A percentile compares a stretch with the other conserved stretches of the same genome.
Evolutionary conservation across 2,113 vertebrate species (phyloP).

Genomic region (Corythoichthys intestinalis): DNA sequence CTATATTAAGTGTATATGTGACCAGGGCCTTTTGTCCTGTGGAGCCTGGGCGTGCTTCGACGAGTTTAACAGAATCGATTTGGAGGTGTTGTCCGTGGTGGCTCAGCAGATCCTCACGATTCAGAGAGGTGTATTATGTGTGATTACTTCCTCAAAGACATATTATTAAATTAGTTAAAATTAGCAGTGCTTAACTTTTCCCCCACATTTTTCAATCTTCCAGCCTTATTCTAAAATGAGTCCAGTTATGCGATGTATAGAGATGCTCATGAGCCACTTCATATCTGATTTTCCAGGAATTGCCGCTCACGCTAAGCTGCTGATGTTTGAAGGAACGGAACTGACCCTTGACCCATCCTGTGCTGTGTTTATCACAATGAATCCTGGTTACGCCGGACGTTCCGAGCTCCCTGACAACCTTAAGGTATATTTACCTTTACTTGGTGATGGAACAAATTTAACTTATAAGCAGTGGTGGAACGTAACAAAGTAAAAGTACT

Average conservation of each 20-base stretch:
- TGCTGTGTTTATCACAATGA: constrained; percentile 92
- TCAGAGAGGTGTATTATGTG: constrained; percentile 80
- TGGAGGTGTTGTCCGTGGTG: constrained; percentile 91
- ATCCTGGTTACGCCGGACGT: constrained; percentile 88
- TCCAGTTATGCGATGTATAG: neutral
- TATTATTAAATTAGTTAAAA: neutral
- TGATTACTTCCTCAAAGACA: neutral
- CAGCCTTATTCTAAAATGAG: neutral
- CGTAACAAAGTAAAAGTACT: no score
- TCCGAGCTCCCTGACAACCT: constrained; percentile 90
- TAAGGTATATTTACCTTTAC: constrained; percentile 67
- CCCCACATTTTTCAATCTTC: neutral
- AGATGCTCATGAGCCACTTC: neutral
- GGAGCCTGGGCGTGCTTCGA: constrained; percentile 94
- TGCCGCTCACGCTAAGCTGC: constrained; percentile 68
- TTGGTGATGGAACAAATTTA: neutral
- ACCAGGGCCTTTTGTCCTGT: constrained; percentile 82
- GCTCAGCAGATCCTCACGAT: constrained; percentile 94
- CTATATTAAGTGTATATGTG: constrained; percentile 10
- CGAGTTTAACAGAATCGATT: constrained; percentile 92
- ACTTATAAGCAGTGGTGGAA: neutral
- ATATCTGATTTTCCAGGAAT: constrained; percentile 72
- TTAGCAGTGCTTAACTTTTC: neutral
- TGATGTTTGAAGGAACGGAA: constrained; percentile 87
- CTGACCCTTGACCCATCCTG: constrained; percentile 84